Percentiles rank a stretch among this genome's conserved stretches.
Evolutionary conservation across 2,888 invertebrate species (phyloP).

Genomic region (Priocnemis perturbator): DNA sequence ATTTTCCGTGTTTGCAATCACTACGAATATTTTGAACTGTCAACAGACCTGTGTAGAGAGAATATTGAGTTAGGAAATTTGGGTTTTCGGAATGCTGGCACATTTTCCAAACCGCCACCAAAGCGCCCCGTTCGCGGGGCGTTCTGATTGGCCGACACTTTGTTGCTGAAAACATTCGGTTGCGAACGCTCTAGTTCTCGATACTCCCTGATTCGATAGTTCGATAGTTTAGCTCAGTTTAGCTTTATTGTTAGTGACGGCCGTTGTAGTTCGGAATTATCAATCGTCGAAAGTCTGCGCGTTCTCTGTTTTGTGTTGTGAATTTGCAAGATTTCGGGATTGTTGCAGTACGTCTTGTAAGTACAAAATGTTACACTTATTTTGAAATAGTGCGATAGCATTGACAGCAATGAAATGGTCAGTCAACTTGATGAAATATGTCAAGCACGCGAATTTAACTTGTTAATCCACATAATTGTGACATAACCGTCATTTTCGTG

Average conservation of each 20-base stretch:
- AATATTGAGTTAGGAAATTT: conserved; percentile 11
- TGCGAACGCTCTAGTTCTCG: conserved; percentile 1
- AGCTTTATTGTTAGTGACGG: too few species aligned
- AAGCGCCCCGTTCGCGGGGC: too few species aligned
- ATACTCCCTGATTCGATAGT: conserved; percentile 1
- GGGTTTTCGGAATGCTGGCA: too few species aligned
- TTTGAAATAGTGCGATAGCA: too few species aligned
- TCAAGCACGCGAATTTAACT: neutral
- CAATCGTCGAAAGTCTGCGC: neutral
- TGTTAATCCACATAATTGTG: too few species aligned
- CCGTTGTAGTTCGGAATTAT: neutral
- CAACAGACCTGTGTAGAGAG: too few species aligned
- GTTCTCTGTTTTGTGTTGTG: neutral
- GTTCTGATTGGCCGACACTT: neutral
- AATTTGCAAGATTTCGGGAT: neutral
- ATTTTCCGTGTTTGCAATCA: too few species aligned
- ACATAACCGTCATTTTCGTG: too few species aligned
- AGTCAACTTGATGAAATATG: neutral
- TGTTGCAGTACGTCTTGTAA: neutral
- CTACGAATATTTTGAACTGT: too few species aligned
- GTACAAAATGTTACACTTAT: neutral
- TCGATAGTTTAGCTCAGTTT: too few species aligned
- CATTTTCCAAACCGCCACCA: too few species aligned
- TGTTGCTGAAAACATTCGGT: neutral
- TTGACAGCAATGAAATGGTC: too few species aligned